Percentiles rank a stretch among this genome's conserved stretches.
phyloP scores from a whole-genome alignment of 2,888 invertebrate genomes.

The Campopleginae sp. region DNA sequence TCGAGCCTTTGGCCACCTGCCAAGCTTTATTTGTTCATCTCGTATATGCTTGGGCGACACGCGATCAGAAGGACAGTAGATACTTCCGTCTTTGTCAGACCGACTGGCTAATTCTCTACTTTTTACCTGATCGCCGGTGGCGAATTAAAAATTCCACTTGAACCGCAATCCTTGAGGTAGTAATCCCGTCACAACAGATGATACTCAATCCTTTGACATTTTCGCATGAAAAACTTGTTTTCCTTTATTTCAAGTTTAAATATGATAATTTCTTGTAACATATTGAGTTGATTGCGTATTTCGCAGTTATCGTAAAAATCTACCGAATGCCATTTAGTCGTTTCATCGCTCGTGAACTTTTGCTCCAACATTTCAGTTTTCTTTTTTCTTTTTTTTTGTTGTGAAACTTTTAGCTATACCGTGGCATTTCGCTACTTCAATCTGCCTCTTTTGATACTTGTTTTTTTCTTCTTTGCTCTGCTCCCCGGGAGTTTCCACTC shows the following conservation, averaged over 20 bases:
- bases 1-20: slow-evolving; percentile 72
- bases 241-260: neutral
- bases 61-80: slow-evolving; percentile 39
- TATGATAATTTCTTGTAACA: neutral
- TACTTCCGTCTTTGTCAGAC: slow-evolving; percentile 40
- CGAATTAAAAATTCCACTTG: too few relatives aligned
- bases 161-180: too few relatives aligned
- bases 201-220: neutral
- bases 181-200: neutral
- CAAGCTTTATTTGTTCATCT: slow-evolving; percentile 74
- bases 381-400: slow-evolving; percentile 15
- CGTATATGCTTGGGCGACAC: slow-evolving; percentile 68
- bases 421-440: slow-evolving; percentile 17
- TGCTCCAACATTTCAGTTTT: slow-evolving; percentile 16
- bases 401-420: slow-evolving; percentile 18
- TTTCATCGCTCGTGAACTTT: slow-evolving; percentile 51
- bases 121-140: neutral
- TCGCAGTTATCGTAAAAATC: slow-evolving; percentile 66
- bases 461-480: slow-evolving; percentile 25
- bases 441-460: slow-evolving; percentile 29
- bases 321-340: slow-evolving; percentile 68
- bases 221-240: neutral
- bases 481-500: slow-evolving; percentile 17
- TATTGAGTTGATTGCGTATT: slow-evolving; percentile 11
- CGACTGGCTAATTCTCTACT: neutral